Evolutionary conservation across 1,140 invertebrate species (phyloP), one percentile per base, ranked within the genome.

Genomic region (Chironomus striatipennis): DNA sequence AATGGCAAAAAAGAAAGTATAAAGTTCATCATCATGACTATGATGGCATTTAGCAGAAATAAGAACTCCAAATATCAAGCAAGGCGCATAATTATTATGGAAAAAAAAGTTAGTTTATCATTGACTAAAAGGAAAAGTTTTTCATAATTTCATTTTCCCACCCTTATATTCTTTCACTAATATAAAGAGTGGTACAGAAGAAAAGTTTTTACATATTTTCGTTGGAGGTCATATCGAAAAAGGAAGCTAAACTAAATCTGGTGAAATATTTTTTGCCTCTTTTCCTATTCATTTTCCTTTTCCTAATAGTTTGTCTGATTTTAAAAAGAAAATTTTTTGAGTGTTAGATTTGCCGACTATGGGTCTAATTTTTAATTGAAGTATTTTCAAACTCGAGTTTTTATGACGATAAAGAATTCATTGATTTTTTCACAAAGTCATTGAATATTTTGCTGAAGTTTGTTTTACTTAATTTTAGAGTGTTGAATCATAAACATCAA

Each of bases 61-160:
- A 34, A 34, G 24, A 34, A 5, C 24, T 34, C 24, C 24, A 34
- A 34, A 34, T 34, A 34, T 34, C 24, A 57, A 57, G 8, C 12
- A 57, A 12, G 47, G n/a, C 47, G 5, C 5, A 57, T 57, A 57
- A 15, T 57, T 57, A 57, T 57, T 12, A 57, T 47, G 5, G 47
- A 57, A 57, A 47, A 47, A 34, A 57, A n/a, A 57, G 47, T n/a
- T 57, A 57, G 47, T 57, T 57, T 57, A 57, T 57, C 47, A 57
- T 57, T 57, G 47, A 10, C 8, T n/a, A 57, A n/a, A 57, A 57
- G 12, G n/a, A 12, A 57, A 57, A 57, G 12, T 57, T 57, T 57
- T n/a, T 57, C 47, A 15, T 5, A 34, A 34, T 34, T 34, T 34
- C 24, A 34, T 34, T 34, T 34, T 34, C 24, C 24, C 24, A 34